Evolutionary conservation across 2,888 invertebrate genomes (phyloP).

Genomic region (Lutraria lutraria): DNA sequence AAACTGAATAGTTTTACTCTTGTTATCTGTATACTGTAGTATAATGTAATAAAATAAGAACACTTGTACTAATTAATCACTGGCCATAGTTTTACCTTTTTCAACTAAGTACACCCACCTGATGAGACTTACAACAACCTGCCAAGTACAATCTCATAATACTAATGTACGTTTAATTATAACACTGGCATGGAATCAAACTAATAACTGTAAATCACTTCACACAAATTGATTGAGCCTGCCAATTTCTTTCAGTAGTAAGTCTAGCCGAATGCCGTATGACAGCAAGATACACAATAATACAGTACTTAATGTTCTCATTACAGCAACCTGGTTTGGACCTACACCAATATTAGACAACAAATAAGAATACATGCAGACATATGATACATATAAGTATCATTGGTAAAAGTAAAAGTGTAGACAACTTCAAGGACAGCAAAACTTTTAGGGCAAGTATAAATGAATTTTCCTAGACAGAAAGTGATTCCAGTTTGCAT

Average conservation of each 20-base stretch:
- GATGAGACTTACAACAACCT: not conserved
- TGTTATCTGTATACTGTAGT: no score
- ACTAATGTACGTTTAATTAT: slow-evolving; percentile 3
- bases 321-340: not conserved
- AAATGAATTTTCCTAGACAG: no score
- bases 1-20: no score
- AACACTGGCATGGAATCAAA: slow-evolving; percentile 1
- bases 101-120: not conserved
- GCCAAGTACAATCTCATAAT: not conserved
- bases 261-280: slow-evolving; percentile 1
- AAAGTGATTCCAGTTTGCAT: no score
- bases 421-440: no score
- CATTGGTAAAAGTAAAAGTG: no score
- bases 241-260: not conserved
- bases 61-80: no score
- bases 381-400: no score
- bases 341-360: not conserved
- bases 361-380: not conserved
- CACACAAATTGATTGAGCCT: not conserved
- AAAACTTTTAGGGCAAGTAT: no score
- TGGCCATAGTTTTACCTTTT: no score
- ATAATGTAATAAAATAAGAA: no score
- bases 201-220: slow-evolving; percentile 12
- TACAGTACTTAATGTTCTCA: not conserved
- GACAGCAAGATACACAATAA: not conserved